These are phyloP conservation scores for Drosophila kanekoi DNA, from an alignment of 2,888 invertebrate species.

Conservation along the genomic window DNA sequence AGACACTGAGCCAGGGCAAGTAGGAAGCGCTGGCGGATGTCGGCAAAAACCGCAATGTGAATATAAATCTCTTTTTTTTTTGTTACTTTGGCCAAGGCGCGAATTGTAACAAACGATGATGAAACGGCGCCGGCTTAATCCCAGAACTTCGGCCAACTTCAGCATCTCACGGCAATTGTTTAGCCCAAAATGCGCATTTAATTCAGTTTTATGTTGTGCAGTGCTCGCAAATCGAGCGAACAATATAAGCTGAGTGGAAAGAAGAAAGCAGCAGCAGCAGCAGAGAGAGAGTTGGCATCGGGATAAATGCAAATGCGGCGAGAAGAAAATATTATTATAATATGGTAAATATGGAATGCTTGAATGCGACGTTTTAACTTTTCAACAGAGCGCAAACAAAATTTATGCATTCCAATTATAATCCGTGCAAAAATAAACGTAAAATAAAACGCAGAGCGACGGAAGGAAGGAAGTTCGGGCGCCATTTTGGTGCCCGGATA, in stretches of 20 bases:
- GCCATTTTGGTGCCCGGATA: conserved; percentile 51
- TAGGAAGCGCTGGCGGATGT: conserved; percentile 39
- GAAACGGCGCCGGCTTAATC: conserved; percentile 25
- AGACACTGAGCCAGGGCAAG: conserved; percentile 9
- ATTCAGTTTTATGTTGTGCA: conserved; percentile 55
- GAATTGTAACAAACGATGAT: conserved; percentile 73
- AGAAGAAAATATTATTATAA: conserved; percentile 76
- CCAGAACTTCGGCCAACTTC: conserved; percentile 31
- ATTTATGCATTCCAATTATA: conserved; percentile 79
- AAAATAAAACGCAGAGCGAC: conserved; percentile 40
- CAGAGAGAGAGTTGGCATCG: conserved; percentile 46
- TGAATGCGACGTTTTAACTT: conserved; percentile 46
- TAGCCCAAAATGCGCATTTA: conserved; percentile 77
- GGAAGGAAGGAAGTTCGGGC: conserved; percentile 45
- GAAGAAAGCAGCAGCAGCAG: conserved; percentile 19
- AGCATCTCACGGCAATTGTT: conserved; percentile 63
- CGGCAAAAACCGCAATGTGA: conserved; percentile 46
- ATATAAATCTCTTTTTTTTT: conserved; percentile 37
- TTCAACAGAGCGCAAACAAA: conserved; percentile 54
- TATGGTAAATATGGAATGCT: conserved; percentile 71
- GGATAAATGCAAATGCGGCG: conserved; percentile 73
- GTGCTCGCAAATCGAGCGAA: conserved; percentile 66
- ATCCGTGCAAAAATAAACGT: conserved; percentile 52
- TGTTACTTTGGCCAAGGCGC: conserved; percentile 49
- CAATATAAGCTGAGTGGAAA: conserved; percentile 38